Evolutionary conservation across 2,797 vertebrate genomes (phyloP).

Genomic region (Sebastes minor): DNA sequence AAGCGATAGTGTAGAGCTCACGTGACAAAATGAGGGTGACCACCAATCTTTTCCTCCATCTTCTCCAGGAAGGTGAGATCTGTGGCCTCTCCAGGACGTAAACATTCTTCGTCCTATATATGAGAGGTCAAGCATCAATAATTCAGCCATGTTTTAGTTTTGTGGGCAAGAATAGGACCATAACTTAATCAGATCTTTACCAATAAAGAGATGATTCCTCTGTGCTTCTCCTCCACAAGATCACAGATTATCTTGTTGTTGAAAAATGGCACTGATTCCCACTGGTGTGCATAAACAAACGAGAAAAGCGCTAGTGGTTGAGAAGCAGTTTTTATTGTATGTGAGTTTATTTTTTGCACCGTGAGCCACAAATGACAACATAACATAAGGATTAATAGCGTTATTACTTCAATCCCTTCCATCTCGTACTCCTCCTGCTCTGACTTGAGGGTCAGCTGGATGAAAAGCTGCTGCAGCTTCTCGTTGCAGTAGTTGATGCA

Average conservation of each 20-base stretch:
- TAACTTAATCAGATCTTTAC: slow-evolving; percentile 31
- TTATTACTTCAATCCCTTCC: slow-evolving; percentile 93
- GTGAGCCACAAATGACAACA: background rate
- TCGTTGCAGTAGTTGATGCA: slow-evolving; percentile 99
- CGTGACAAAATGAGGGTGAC: slow-evolving; percentile 94
- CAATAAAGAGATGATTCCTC: slow-evolving; percentile 89
- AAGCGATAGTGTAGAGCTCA: slow-evolving; percentile 66
- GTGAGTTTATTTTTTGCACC: background rate
- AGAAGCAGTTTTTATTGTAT: background rate
- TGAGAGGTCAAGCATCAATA: background rate
- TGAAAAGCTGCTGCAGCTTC: slow-evolving; percentile 96
- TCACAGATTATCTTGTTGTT: slow-evolving; percentile 99
- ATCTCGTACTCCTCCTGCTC: slow-evolving; percentile 94
- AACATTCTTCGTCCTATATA: slow-evolving; percentile 92
- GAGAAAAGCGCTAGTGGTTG: background rate
- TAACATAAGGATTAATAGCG: background rate
- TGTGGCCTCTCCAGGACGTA: slow-evolving; percentile 91
- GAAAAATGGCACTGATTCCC: slow-evolving; percentile 95
- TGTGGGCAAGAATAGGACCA: fast-evolving
- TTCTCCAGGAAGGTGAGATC: slow-evolving; percentile 95
- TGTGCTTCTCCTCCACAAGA: slow-evolving; percentile 93
- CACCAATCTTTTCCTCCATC: slow-evolving; percentile 91
- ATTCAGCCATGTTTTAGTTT: background rate
- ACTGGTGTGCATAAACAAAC: slow-evolving; percentile 74
- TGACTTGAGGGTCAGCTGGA: slow-evolving; percentile 93